A percentile compares a stretch with the other conserved stretches of the same genome.
phyloP scores from a whole-genome alignment of 2,888 invertebrate genomes.

The Lampropteryx suffumata region DNA sequence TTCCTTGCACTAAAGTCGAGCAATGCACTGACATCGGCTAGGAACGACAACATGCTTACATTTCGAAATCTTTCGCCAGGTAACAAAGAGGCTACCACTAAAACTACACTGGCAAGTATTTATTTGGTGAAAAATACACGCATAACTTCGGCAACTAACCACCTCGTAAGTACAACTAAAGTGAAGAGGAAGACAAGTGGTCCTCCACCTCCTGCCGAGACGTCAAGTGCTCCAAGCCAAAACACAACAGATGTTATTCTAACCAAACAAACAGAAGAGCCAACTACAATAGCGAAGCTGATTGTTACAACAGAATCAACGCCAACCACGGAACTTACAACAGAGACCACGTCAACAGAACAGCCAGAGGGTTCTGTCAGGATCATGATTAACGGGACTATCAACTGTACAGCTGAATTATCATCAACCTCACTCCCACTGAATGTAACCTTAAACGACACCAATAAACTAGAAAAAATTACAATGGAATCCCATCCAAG shows the following conservation, averaged over 20 bases:
- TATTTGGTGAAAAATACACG: slow-evolving; percentile 47
- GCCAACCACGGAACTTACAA: slow-evolving; percentile 32
- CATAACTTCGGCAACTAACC: slow-evolving; percentile 42
- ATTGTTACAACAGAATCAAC: slow-evolving; percentile 24
- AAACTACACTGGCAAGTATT: slow-evolving; percentile 41
- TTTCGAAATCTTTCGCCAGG: slow-evolving; percentile 50
- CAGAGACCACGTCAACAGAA: slow-evolving; percentile 49
- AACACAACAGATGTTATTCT: slow-evolving; percentile 25
- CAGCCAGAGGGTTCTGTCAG: slow-evolving; percentile 64
- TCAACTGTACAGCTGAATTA: slow-evolving; percentile 74
- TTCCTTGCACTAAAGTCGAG: slow-evolving; percentile 30
- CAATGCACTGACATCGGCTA: slow-evolving; percentile 47
- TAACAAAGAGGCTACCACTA: slow-evolving; percentile 54
- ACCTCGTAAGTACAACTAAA: slow-evolving; percentile 54
- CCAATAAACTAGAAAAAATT: slow-evolving; percentile 50
- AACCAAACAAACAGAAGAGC: slow-evolving; percentile 27
- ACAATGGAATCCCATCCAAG: slow-evolving; percentile 52
- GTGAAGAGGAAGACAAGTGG: slow-evolving; percentile 67
- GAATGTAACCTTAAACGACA: slow-evolving; percentile 52
- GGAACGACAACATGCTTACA: slow-evolving; percentile 53
- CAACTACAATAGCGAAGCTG: slow-evolving; percentile 35
- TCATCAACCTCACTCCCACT: slow-evolving; percentile 66
- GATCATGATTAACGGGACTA: slow-evolving; percentile 72
- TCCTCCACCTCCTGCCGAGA: slow-evolving; percentile 38
- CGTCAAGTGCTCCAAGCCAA: slow-evolving; percentile 12